Conservation (phyloP, 2,797 vertebrate genomes). For the Coendou prehensilis region DNA sequence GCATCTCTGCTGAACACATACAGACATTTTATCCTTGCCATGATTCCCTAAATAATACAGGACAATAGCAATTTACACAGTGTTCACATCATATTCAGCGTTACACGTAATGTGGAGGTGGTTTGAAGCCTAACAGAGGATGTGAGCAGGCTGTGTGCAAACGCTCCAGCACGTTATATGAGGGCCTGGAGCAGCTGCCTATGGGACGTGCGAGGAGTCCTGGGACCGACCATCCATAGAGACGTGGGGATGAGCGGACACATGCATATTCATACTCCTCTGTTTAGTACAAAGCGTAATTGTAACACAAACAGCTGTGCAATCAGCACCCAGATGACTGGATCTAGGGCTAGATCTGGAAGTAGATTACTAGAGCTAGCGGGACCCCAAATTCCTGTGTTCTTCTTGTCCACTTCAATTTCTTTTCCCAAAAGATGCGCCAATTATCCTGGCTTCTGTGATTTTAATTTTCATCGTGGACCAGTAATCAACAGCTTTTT, state of each 20-base stretch:
- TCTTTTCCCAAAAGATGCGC: not conserved
- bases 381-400: not conserved
- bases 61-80: not conserved
- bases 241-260: not conserved
- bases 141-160: no score
- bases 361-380: no score
- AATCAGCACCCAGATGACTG: not conserved
- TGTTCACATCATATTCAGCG: not conserved
- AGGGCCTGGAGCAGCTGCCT: not conserved
- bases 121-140: not conserved
- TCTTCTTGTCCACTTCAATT: not conserved
- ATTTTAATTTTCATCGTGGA: not conserved
- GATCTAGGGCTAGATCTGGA: not conserved
- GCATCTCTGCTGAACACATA: not conserved
- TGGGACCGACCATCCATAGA: not conserved
- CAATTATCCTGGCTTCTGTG: not conserved
- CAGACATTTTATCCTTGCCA: no score
- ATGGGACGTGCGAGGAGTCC: not conserved
- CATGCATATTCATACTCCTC: not conserved
- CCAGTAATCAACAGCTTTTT: not conserved
- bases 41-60: not conserved
- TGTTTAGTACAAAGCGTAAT: not conserved
- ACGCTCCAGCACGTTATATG: not conserved
- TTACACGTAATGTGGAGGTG: no score
- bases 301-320: not conserved